Conservation (phyloP, 2,888 invertebrate genomes). For the Taphrorychus bicolor region DNA sequence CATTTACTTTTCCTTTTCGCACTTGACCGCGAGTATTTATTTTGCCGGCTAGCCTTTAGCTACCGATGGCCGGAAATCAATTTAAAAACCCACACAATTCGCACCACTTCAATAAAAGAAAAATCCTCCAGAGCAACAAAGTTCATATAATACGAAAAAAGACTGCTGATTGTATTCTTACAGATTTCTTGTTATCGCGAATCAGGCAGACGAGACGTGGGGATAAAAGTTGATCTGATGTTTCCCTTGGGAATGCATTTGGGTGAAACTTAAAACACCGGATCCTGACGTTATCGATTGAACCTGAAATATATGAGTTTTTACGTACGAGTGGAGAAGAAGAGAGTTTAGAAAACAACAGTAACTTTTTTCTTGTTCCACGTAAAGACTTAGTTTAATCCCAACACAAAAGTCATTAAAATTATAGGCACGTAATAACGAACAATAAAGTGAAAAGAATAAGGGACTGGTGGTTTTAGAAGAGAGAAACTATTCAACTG, state of each 20-base stretch:
- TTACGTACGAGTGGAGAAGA: too few species aligned
- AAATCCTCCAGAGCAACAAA: background rate
- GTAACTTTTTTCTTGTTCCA: background rate
- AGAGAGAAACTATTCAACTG: slow-evolving; percentile 5
- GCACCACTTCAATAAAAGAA: background rate
- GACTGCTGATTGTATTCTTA: slow-evolving; percentile 9
- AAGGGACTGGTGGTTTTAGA: slow-evolving; percentile 1
- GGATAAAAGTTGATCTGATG: too few species aligned
- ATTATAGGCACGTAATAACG: background rate
- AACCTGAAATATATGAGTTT: too few species aligned
- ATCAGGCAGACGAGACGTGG: too few species aligned
- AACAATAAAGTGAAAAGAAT: background rate
- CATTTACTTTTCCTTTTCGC: background rate
- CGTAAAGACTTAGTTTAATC: background rate
- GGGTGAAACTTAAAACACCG: too few species aligned
- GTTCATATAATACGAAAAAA: slow-evolving; percentile 7
- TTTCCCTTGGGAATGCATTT: background rate
- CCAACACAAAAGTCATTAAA: background rate
- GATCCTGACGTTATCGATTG: background rate
- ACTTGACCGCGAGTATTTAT: background rate
- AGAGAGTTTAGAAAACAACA: background rate
- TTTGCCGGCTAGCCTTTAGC: too few species aligned
- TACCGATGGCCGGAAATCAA: background rate
- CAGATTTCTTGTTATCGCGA: slow-evolving; percentile 1
- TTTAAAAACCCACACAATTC: background rate